These are phyloP conservation scores for Agelas oroides DNA, from an alignment of 37 sponge, comb jelly and placozoan genomes.

Conservation along the genomic window DNA sequence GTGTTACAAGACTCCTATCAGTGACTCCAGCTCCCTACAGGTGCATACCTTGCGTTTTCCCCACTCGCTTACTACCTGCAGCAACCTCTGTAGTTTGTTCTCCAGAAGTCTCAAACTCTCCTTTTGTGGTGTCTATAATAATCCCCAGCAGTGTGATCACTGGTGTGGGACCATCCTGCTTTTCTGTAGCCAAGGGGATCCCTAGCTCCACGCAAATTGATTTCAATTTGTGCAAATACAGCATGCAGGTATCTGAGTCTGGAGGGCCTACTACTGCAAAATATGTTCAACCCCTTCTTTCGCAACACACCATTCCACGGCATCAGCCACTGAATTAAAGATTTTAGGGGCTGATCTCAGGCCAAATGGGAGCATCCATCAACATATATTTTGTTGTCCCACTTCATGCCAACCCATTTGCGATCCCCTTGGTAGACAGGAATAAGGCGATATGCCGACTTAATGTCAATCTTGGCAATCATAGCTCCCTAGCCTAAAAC, in stretches of 20 bases:
- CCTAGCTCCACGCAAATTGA: conserved; percentile 29
- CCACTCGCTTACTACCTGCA: conserved; percentile 4
- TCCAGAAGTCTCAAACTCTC: conserved; percentile 49
- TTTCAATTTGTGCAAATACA: not conserved
- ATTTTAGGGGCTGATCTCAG: conserved; percentile 60
- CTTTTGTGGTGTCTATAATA: conserved; percentile 25
- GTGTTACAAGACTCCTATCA: conserved; percentile 33
- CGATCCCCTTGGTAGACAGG: conserved; percentile 43
- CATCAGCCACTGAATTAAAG: conserved; percentile 53
- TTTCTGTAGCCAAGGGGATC: conserved; percentile 56
- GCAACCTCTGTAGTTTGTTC: conserved; percentile 36
- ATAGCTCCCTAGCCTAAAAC: conserved; percentile 29
- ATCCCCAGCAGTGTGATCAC: conserved; percentile 39
- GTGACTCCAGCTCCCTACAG: conserved; percentile 25
- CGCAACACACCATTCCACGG: conserved; percentile 21
- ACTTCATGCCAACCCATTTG: conserved; percentile 42
- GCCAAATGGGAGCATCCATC: conserved; percentile 43
- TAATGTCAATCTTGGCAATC: conserved; percentile 48
- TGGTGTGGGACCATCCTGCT: conserved; percentile 52
- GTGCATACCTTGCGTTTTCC: conserved; percentile 3
- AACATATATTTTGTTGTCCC: conserved; percentile 22
- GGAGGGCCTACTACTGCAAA: conserved; percentile 41
- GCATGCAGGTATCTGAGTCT: conserved; percentile 8
- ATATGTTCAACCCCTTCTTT: conserved; percentile 7
- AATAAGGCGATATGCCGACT: conserved; percentile 47